phyloP scores from a whole-genome alignment of 2,888 invertebrate species.

The Eupeodes latifasciatus region DNA sequence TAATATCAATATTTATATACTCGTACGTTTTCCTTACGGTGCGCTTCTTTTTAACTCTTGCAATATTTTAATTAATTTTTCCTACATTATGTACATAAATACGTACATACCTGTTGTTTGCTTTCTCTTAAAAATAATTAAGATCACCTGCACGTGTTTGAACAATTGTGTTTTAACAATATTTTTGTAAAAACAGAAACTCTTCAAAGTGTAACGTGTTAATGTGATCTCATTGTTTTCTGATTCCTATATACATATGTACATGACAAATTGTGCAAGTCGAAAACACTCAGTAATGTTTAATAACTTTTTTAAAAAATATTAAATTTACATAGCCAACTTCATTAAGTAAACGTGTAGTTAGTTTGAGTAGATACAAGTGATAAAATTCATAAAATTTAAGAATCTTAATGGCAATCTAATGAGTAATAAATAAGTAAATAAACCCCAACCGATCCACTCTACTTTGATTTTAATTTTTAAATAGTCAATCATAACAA shows the following conservation, averaged over 20 bases:
- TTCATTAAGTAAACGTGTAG: neutral
- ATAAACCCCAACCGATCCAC: neutral
- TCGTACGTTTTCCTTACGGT: neutral
- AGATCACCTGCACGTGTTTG: conserved; percentile 54
- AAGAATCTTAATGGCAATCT: neutral
- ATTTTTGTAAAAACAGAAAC: conserved; percentile 25
- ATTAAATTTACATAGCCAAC: neutral
- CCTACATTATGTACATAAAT: neutral
- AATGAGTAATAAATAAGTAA: neutral
- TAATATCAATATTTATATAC: neutral
- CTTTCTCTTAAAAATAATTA: conserved; percentile 36
- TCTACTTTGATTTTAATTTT: neutral
- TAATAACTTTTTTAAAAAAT: neutral
- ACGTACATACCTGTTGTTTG: neutral
- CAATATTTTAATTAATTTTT: conserved; percentile 23
- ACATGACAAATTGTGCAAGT: conserved; percentile 1
- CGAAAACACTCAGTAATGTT: neutral
- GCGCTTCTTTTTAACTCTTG: conserved; percentile 15
- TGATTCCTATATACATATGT: too few species aligned
- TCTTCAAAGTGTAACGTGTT: neutral
- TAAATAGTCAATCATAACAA: conserved; percentile 2
- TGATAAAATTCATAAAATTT: neutral
- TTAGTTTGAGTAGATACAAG: neutral
- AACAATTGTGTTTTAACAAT: conserved; percentile 60
- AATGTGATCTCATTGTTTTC: conserved; percentile 23